Evolutionary conservation across 2,113 vertebrate species (phyloP).

Genomic region (Chaetura pelagica): DNA sequence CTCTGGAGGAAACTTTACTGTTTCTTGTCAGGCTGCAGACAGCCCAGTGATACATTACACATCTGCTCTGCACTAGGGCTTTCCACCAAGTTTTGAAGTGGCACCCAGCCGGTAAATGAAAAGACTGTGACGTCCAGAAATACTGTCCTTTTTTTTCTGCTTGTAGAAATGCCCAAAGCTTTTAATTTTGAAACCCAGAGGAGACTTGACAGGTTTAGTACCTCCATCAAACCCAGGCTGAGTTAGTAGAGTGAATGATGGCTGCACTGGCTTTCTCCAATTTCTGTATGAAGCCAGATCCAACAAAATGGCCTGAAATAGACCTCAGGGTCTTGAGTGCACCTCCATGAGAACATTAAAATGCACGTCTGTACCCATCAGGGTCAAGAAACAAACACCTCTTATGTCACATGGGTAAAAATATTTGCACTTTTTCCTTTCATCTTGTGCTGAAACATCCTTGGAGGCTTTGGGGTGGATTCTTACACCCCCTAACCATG

Average conservation of each 20-base stretch:
- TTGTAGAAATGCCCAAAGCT: not conserved
- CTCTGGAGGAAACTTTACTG: not conserved
- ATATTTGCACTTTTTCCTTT: not conserved
- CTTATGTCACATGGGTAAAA: not conserved
- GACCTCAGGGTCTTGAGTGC: not conserved
- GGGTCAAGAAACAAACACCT: not conserved
- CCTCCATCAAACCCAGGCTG: not conserved
- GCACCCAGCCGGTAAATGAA: not conserved
- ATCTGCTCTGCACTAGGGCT: not conserved
- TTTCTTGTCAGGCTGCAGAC: not conserved
- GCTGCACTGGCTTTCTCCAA: not conserved
- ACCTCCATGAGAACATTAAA: not conserved
- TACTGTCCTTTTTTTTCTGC: not conserved
- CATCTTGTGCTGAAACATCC: not conserved
- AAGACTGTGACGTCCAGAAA: not conserved
- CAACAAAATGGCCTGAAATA: not conserved
- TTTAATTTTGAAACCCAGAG: not conserved
- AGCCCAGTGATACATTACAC: not conserved
- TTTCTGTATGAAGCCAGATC: not conserved
- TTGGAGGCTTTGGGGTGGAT: not conserved
- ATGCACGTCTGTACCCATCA: not conserved
- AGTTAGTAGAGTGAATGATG: not conserved
- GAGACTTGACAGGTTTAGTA: not conserved
- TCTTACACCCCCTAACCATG: not conserved
- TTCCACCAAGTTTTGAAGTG: not conserved